phyloP scores from a whole-genome alignment of 2,113 vertebrate genomes.

The Motacilla alba region DNA sequence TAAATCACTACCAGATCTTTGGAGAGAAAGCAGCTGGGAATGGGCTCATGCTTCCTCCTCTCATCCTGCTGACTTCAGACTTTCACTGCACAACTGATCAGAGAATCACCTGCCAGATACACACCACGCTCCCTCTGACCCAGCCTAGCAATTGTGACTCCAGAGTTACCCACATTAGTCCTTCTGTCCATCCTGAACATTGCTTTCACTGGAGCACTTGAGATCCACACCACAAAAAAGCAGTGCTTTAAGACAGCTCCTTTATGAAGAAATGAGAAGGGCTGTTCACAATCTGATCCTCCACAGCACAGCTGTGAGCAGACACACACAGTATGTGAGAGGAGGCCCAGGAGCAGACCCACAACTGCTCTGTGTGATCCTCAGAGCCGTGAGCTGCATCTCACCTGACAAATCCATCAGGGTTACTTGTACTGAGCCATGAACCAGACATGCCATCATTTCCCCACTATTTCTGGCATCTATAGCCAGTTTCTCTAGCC shows the following conservation, averaged over 20 bases:
- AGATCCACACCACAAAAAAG: not conserved
- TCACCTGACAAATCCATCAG: not conserved
- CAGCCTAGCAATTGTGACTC: not conserved
- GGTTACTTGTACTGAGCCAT: not conserved
- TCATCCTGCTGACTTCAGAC: not conserved
- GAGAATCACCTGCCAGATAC: not conserved
- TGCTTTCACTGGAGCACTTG: not conserved
- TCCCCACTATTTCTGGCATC: not conserved
- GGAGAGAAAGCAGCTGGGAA: not conserved
- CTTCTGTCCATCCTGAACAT: not conserved
- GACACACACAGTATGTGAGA: too few relatives aligned
- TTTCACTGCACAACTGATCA: not conserved
- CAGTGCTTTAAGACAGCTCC: not conserved
- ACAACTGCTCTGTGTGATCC: not conserved
- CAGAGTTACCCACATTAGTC: not conserved
- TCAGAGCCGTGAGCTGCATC: fast-evolving
- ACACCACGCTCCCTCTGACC: not conserved
- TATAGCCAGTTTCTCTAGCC: not conserved
- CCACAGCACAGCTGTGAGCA: not conserved
- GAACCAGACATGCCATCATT: not conserved
- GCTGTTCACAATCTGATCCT: not conserved
- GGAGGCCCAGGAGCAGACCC: not conserved
- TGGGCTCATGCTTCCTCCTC: not conserved
- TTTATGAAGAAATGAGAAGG: not conserved
- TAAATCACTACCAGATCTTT: not conserved